Evolutionary conservation across 2,113 vertebrate genomes (phyloP).

Genomic region (Camelus dromedarius): DNA sequence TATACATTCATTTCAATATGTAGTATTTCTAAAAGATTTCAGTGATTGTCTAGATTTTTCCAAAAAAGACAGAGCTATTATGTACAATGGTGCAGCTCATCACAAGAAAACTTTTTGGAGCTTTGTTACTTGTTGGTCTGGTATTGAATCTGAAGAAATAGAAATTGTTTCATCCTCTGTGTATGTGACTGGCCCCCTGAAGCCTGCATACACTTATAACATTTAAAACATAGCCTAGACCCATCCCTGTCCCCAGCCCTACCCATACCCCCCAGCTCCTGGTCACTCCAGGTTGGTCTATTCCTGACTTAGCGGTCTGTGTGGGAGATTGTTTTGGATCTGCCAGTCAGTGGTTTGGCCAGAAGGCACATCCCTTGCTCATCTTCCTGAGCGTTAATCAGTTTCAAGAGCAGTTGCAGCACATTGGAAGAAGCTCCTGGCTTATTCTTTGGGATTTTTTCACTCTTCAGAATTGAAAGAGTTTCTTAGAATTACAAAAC

Average conservation of each 20-base stretch:
- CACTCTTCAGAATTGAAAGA: not conserved
- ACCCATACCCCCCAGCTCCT: not conserved
- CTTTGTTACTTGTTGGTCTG: not conserved
- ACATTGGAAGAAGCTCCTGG: not conserved
- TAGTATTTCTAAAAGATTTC: not conserved
- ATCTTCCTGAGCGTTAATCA: not conserved
- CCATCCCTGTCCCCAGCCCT: too few species aligned
- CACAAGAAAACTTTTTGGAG: not conserved
- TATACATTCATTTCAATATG: not conserved
- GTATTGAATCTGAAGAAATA: not conserved
- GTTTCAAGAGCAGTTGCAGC: not conserved
- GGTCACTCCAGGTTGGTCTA: not conserved
- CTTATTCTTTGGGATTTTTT: not conserved
- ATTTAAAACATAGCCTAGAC: not conserved
- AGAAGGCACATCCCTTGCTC: not conserved
- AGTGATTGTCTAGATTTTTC: not conserved
- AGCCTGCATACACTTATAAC: not conserved
- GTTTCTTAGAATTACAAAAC: constrained; percentile 5
- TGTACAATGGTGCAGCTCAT: not conserved
- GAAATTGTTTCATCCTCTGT: not conserved
- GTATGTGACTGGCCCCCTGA: not conserved
- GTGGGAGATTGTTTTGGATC: not conserved
- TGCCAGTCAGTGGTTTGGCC: too few species aligned
- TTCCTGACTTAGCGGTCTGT: not conserved
- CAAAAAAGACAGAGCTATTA: not conserved